phyloP scores from a whole-genome alignment of 2,113 vertebrate species.

The Coreoperca whiteheadi region DNA sequence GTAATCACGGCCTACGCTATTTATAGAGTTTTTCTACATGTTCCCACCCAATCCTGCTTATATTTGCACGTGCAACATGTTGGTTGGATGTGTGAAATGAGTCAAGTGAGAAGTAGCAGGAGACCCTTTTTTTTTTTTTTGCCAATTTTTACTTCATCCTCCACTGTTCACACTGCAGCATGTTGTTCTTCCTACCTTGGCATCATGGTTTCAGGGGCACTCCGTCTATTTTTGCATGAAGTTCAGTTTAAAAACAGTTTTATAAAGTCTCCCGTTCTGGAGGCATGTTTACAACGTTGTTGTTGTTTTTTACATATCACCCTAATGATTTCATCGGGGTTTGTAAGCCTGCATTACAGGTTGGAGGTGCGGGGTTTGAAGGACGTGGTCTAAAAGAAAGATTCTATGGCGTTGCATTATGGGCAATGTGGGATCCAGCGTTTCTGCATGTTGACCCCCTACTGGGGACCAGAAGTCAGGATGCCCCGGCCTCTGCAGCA shows the following conservation, averaged over 20 bases:
- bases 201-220: not conserved
- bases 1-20: slow-evolving; percentile 11
- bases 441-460: not conserved
- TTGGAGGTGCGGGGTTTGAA: not conserved
- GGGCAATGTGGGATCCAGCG: not conserved
- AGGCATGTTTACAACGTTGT: not conserved
- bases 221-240: not conserved
- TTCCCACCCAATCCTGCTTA: slow-evolving; percentile 4
- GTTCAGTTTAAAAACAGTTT: not conserved
- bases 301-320: not conserved
- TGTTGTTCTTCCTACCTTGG: slow-evolving; percentile 1
- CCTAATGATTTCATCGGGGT: not conserved
- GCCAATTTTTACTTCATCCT: slow-evolving; percentile 1
- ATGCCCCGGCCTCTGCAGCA: not conserved
- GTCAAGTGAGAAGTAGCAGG: slow-evolving; percentile 30
- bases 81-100: slow-evolving; percentile 55
- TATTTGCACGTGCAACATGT: slow-evolving; percentile 26
- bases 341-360: not conserved
- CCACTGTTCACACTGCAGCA: not conserved
- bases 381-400: not conserved
- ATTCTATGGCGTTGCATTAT: not conserved
- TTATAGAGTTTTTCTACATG: slow-evolving; percentile 31
- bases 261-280: not conserved
- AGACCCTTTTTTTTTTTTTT: not conserved
- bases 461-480: not conserved